These are phyloP conservation scores for Cheilosia impressa DNA, from an alignment of 2,888 invertebrate species.

Conservation along the genomic window DNA sequence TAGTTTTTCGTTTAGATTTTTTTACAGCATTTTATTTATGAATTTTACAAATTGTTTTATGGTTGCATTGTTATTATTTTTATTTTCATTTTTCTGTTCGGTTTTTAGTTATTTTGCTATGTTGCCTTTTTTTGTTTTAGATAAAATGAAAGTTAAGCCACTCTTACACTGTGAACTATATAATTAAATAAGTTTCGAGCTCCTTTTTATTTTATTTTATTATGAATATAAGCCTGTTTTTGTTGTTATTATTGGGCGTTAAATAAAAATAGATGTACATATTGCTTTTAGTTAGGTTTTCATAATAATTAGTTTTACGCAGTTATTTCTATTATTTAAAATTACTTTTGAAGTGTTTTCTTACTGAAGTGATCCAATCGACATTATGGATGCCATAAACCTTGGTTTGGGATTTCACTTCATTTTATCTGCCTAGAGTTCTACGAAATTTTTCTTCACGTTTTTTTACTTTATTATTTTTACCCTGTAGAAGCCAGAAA, in stretches of 20 bases:
- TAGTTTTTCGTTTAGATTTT: constrained; percentile 41
- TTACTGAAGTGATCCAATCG: constrained; percentile 22
- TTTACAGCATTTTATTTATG: constrained; percentile 52
- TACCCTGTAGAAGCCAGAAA: constrained; percentile 67
- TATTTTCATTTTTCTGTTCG: constrained; percentile 8
- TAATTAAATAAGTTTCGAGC: constrained; percentile 26
- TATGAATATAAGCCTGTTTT: constrained; percentile 32
- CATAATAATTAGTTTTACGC: constrained; percentile 12
- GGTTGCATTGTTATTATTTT: constrained; percentile 53
- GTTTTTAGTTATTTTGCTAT: constrained; percentile 52
- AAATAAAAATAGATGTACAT: constrained; percentile 56
- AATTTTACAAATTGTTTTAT: constrained; percentile 55
- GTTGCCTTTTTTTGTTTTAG: constrained; percentile 26
- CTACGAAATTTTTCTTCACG: neutral
- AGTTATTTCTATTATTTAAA: constrained; percentile 16
- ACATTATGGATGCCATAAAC: constrained; percentile 74
- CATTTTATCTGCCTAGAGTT: constrained; percentile 7
- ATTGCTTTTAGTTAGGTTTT: constrained; percentile 63
- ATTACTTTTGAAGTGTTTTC: constrained; percentile 10
- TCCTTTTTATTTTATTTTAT: constrained; percentile 8
- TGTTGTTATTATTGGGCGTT: constrained; percentile 13
- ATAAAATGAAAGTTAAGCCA: constrained; percentile 43
- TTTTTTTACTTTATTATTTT: neutral
- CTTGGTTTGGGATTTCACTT: constrained; percentile 34
- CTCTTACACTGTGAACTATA: constrained; percentile 46